Base-by-base conservation (phyloP, 2,888 invertebrate genomes). In the Folsomia manolachei region DNA sequence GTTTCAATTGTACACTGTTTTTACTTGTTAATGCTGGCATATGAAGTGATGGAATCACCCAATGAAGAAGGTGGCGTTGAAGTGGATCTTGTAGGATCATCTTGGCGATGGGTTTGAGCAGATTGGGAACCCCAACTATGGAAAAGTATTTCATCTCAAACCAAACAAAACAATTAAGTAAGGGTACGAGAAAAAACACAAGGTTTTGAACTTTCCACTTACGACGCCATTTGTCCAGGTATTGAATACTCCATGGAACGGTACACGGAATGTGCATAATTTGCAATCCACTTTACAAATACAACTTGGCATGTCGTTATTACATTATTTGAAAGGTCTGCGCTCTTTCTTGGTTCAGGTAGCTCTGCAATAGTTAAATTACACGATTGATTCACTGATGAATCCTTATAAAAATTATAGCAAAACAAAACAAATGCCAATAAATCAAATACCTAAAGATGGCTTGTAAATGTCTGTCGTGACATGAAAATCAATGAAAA, bases 251-350 rank as follows among this genome's bases (percentile, higher is more conserved):
- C 77, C 69, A 76, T 78, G 23, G 73, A 73, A 53, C 79, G 74
- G 63, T 77, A 79, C 1, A 81, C 79, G 79, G 91, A 90, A 82
- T 94, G 93, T 1, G 91, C 91, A 81, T 91, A 93, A 81, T 88
- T 91, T 0, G 93, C 91, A 23, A 39, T 87, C 95, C 95, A 96
- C 84, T 93, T 93, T 76, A 96, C 91, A 51, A 96, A 86, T 4
- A 90, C 91, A 53, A 95, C 94, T 79, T 94, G 89, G 83, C 87
- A 88, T 84, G 90, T 88, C 82, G 87, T 89, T 83, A 91, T 88
- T 79, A 89, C 84, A 81, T 90, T 81, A 83, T 80, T 70, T 76
- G 80, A 71, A 80, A 81, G 60, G 27, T 82, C 80, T 26, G 76
- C 74, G 52, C 77, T 76, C 69, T 76, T 77, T 73, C 80, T 69